phyloP scores from a whole-genome alignment of 1,140 invertebrate species.

The Cydia fagiglandana region DNA sequence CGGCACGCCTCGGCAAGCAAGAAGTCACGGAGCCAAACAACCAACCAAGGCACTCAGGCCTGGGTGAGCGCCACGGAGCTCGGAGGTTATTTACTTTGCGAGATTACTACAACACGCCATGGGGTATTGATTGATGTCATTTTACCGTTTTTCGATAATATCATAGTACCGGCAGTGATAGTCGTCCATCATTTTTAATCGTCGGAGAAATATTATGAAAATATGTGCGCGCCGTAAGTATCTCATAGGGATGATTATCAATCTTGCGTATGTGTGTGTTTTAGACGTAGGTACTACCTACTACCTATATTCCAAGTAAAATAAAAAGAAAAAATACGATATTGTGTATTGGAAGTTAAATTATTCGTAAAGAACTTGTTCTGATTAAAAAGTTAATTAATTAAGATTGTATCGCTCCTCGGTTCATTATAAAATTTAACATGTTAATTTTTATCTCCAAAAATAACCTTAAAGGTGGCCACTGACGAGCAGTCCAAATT shows the following conservation, averaged over 20 bases:
- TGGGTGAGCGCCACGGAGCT: slow-evolving; percentile 45
- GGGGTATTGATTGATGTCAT: slow-evolving; percentile 59
- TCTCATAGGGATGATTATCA: slow-evolving; percentile 1
- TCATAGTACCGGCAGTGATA: slow-evolving; percentile 40
- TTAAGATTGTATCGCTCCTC: not conserved
- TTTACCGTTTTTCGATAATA: slow-evolving; percentile 47
- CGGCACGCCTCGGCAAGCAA: slow-evolving; percentile 46
- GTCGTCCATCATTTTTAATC: slow-evolving; percentile 52
- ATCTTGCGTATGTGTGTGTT: not conserved
- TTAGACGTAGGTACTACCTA: no score
- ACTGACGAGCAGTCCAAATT: no score
- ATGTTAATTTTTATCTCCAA: not conserved
- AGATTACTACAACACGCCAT: slow-evolving; percentile 48
- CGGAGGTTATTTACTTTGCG: slow-evolving; percentile 44
- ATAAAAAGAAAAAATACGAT: not conserved
- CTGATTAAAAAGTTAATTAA: slow-evolving; percentile 6
- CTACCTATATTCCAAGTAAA: not conserved
- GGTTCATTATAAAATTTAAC: slow-evolving; percentile 5
- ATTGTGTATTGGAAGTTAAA: not conserved
- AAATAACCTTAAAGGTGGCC: no score
- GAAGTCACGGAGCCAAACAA: slow-evolving; percentile 46
- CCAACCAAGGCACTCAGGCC: slow-evolving; percentile 40
- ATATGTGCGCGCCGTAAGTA: slow-evolving; percentile 3
- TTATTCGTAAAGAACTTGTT: no score
- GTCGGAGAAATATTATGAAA: slow-evolving; percentile 34